These are phyloP conservation scores for Formica aserva DNA, from an alignment of 2,888 invertebrate genomes.

Conservation along the genomic window DNA sequence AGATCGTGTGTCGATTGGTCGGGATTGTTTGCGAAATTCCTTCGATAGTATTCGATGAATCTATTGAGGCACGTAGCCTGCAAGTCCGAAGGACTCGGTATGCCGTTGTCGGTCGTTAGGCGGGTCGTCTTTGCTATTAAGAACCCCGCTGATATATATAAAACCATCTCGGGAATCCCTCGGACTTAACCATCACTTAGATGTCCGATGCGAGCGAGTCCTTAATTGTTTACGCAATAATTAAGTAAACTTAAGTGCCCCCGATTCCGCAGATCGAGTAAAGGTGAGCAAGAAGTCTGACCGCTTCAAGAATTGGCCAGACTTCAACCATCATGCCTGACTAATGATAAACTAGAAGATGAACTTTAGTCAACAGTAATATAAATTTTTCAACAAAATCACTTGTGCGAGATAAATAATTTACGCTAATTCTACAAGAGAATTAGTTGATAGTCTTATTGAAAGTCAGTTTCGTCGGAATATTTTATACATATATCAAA, in stretches of 20 bases:
- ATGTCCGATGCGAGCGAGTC: conserved; percentile 40
- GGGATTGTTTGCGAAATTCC: conserved; percentile 84
- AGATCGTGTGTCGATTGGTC: conserved; percentile 84
- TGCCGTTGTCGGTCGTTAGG: conserved; percentile 82
- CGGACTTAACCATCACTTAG: conserved; percentile 67
- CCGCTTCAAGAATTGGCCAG: not conserved
- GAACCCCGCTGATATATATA: conserved; percentile 69
- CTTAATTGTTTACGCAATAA: conserved; percentile 71
- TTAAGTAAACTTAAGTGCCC: conserved; percentile 51
- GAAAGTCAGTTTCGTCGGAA: not conserved
- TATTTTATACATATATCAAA: not conserved
- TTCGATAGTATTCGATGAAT: conserved; percentile 86
- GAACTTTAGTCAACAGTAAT: not conserved
- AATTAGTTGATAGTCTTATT: not conserved
- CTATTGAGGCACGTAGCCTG: conserved; percentile 85
- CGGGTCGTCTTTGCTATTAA: conserved; percentile 78
- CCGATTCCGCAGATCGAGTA: conserved; percentile 13
- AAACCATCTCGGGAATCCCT: conserved; percentile 75
- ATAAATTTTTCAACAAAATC: not conserved
- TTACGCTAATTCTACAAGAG: not conserved
- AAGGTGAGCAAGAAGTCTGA: conserved; percentile 18
- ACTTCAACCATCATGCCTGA: not conserved
- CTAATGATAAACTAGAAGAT: not conserved
- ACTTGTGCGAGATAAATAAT: not conserved
- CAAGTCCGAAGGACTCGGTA: conserved; percentile 76